A percentile compares a stretch with the other conserved stretches of the same genome.
phyloP scores from a whole-genome alignment of 2,797 vertebrate genomes.

The Ara ararauna region DNA sequence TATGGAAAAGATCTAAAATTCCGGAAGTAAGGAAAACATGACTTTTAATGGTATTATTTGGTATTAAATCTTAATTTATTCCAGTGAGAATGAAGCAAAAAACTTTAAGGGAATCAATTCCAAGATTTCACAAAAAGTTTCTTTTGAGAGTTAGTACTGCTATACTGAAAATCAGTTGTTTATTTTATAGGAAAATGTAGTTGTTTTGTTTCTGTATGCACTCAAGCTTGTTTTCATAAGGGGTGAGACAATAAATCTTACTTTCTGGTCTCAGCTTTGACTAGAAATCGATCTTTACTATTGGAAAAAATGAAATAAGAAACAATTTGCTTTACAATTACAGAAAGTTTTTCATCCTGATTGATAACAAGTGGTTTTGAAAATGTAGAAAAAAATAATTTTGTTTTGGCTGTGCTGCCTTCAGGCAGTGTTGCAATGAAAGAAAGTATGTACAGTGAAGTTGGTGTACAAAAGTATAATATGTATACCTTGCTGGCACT shows the following conservation, averaged over 20 bases:
- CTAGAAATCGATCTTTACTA: neutral
- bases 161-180: neutral
- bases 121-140: neutral
- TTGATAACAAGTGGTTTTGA: neutral
- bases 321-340: neutral
- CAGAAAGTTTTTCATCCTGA: neutral
- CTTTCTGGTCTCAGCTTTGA: neutral
- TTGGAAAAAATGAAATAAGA: neutral
- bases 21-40: neutral
- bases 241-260: neutral
- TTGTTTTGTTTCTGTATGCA: neutral
- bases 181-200: neutral
- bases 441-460: neutral
- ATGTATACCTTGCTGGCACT: neutral
- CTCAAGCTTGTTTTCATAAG: neutral
- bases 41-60: constrained; percentile 42
- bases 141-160: neutral
- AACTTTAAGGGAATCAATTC: neutral
- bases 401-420: neutral
- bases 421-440: neutral
- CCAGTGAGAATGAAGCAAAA: constrained; percentile 27
- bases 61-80: constrained; percentile 55
- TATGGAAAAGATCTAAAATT: constrained; percentile 55
- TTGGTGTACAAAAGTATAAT: neutral
- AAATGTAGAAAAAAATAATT: neutral